Percentiles rank a stretch among this genome's conserved stretches.
These are phyloP conservation scores for Nothura maculosa DNA, from an alignment of 2,797 vertebrate genomes.

Conservation along the genomic window DNA sequence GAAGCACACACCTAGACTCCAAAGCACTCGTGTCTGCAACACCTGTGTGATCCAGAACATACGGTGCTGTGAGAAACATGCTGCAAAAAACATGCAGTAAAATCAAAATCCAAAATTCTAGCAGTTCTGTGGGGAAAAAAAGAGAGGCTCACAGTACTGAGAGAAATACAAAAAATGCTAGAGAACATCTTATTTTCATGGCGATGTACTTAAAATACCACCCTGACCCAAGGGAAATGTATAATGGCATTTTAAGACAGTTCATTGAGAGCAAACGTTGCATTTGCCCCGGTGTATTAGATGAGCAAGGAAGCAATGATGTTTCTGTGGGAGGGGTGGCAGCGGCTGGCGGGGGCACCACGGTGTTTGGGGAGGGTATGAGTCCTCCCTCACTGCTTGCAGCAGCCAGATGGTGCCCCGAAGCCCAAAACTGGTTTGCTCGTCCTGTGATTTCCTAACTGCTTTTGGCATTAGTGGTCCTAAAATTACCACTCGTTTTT, in stretches of 20 bases:
- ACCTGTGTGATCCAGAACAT: not conserved
- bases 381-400: conserved; percentile 12
- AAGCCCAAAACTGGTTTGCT: conserved; percentile 18
- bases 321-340: not conserved
- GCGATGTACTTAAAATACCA: not conserved
- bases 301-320: conserved; percentile 2
- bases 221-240: not conserved
- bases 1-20: fast-evolving
- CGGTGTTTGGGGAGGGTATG: fast-evolving
- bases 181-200: not conserved
- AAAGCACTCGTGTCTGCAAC: not conserved
- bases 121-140: not conserved
- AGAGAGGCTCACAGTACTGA: not conserved
- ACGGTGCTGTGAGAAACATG: too few species aligned
- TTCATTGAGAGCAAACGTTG: conserved; percentile 30
- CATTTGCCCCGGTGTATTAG: conserved; percentile 27
- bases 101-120: not conserved
- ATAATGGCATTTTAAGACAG: conserved; percentile 32
- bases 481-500: not conserved
- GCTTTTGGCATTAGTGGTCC: not conserved
- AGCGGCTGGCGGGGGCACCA: not conserved
- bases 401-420: conserved; percentile 41
- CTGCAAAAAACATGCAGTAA: not conserved
- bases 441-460: conserved; percentile 17
- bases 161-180: not conserved